A percentile compares a stretch with the other conserved stretches of the same genome.
Evolutionary conservation across 2,888 invertebrate genomes (phyloP).

Genomic region (Polyommatus iphigenia): DNA sequence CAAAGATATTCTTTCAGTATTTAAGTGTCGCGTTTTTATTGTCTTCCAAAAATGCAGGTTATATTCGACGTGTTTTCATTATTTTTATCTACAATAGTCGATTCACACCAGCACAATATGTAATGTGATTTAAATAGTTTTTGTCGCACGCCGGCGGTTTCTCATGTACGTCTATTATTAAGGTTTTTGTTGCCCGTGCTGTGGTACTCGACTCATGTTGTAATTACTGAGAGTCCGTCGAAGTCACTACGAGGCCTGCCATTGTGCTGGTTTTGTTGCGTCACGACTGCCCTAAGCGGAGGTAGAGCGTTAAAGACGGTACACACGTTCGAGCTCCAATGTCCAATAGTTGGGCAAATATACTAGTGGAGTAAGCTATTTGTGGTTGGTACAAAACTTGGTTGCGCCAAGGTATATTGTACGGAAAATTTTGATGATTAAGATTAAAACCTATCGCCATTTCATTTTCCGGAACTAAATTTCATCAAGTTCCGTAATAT

Average conservation of each 20-base stretch:
- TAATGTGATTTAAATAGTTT: slow-evolving; percentile 40
- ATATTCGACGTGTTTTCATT: not conserved
- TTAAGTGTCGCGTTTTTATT: not conserved
- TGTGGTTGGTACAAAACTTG: not conserved
- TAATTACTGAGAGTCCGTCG: slow-evolving; percentile 56
- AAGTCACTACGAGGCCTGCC: slow-evolving; percentile 57
- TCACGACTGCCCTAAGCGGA: slow-evolving; percentile 52
- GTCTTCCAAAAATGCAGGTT: not conserved
- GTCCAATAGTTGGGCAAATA: not conserved
- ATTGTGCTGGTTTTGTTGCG: slow-evolving; percentile 59
- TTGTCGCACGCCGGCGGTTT: slow-evolving; percentile 42
- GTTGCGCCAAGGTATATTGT: too few species aligned
- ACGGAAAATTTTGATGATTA: too few species aligned
- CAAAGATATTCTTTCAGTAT: not conserved
- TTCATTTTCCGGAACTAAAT: too few species aligned
- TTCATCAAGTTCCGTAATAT: too few species aligned
- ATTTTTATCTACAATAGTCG: not conserved
- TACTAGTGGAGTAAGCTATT: not conserved
- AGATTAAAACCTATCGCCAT: too few species aligned
- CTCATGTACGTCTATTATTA: slow-evolving; percentile 50
- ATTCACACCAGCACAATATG: not conserved
- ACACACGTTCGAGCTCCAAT: not conserved
- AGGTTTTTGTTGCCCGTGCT: slow-evolving; percentile 54
- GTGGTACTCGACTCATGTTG: slow-evolving; percentile 46
- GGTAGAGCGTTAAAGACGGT: slow-evolving; percentile 52